A percentile compares a stretch with the other conserved stretches of the same genome.
These are phyloP conservation scores for Prinia subflava DNA, from an alignment of 2,113 vertebrate genomes.

Conservation along the genomic window DNA sequence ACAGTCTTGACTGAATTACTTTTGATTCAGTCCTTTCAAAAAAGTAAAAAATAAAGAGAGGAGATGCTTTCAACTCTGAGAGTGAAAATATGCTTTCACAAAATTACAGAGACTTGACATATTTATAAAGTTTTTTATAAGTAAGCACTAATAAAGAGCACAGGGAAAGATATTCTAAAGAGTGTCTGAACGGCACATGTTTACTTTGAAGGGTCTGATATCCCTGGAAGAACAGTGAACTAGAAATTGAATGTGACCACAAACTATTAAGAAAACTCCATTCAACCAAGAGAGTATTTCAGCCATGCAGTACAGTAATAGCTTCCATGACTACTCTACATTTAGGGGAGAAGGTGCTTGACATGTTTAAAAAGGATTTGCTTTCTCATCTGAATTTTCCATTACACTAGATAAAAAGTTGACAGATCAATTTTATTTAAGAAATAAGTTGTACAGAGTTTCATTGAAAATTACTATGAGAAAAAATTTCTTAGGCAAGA, in stretches of 20 bases:
- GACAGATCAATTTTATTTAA: constrained; percentile 17
- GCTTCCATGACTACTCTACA: not conserved
- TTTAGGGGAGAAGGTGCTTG: not conserved
- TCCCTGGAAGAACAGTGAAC: not conserved
- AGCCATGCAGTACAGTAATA: not conserved
- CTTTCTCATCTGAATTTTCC: constrained; percentile 1
- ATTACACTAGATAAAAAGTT: not conserved
- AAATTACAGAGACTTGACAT: not conserved
- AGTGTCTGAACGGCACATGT: not conserved
- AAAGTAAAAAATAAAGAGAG: not conserved
- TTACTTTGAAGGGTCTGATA: not conserved
- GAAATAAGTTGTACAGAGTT: not conserved
- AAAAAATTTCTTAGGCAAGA: not conserved
- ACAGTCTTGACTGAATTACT: not conserved
- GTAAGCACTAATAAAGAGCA: not conserved
- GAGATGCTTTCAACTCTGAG: not conserved
- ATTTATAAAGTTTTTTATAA: not conserved
- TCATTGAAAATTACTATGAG: not conserved
- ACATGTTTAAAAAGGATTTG: not conserved
- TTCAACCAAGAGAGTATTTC: not conserved
- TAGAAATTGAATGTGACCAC: not conserved
- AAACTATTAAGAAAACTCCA: not conserved
- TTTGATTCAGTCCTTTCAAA: not conserved
- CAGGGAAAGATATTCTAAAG: not conserved
- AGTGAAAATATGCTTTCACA: not conserved